These are phyloP conservation scores for Acomys russatus DNA, from an alignment of 2,797 vertebrate genomes.

Conservation along the genomic window DNA sequence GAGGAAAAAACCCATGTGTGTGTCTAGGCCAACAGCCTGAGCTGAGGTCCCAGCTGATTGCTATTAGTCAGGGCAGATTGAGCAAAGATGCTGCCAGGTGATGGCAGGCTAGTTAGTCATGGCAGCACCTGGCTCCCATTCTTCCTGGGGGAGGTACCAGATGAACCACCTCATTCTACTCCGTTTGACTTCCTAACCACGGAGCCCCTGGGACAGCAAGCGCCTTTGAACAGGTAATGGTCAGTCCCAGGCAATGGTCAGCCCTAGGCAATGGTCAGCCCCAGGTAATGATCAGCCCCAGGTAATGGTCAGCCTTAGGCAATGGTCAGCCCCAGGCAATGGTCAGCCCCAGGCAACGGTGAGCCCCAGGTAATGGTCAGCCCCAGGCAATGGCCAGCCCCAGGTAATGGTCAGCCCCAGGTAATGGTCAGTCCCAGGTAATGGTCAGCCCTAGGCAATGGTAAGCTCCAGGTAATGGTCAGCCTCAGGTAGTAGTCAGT, in stretches of 20 bases:
- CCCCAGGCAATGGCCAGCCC: neutral
- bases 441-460: neutral
- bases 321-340: neutral
- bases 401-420: neutral
- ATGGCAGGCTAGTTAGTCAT: neutral
- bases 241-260: too few relatives aligned
- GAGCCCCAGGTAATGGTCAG: neutral
- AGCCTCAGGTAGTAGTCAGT: neutral
- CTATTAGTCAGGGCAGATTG: neutral
- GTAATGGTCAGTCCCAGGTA: neutral
- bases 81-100: neutral
- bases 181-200: neutral
- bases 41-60: neutral
- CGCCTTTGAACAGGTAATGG: neutral
- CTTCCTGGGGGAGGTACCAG: neutral
- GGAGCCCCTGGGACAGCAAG: neutral
- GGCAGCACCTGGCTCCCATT: neutral
- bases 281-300: neutral
- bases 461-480: neutral
- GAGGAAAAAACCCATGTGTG: neutral
- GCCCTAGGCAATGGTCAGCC: neutral
- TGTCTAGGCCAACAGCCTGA: neutral
- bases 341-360: neutral
- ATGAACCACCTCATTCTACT: neutral
- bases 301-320: neutral